Conservation (phyloP, 2,888 invertebrate genomes). For the Drosophila quasianomalipes region DNA sequence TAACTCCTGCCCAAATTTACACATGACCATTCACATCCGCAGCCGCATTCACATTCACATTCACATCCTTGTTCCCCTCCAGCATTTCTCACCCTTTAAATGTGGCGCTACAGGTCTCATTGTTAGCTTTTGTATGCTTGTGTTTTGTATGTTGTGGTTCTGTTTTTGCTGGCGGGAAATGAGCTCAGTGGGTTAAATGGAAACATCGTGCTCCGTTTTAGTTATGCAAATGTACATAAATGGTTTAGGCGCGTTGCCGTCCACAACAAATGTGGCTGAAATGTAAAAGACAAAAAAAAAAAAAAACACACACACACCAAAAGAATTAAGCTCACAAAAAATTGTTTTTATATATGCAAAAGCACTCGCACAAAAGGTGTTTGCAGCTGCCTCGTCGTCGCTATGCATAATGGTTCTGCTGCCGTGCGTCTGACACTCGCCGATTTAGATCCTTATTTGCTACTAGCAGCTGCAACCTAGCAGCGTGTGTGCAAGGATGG, state of each 20-base stretch:
- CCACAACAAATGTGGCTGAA: conserved; percentile 58
- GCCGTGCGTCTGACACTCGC: conserved; percentile 63
- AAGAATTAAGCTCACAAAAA: conserved; percentile 56
- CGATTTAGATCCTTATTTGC: conserved; percentile 73
- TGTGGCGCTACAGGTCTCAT: conserved; percentile 6
- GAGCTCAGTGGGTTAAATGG: conserved; percentile 78
- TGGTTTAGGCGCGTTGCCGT: conserved; percentile 51
- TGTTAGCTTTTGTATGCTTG: conserved; percentile 30
- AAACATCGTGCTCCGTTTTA: conserved; percentile 56
- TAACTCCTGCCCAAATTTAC: conserved; percentile 16
- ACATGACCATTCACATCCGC: conserved; percentile 24
- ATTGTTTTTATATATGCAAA: conserved; percentile 40
- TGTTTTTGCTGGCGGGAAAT: conserved; percentile 62
- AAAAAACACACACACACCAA: conserved; percentile 19
- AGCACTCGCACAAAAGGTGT: conserved; percentile 26
- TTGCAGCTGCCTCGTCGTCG: conserved; percentile 22
- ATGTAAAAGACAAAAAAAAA: conserved; percentile 37
- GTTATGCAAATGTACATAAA: conserved; percentile 65
- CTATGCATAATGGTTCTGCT: conserved; percentile 23
- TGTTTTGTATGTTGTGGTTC: conserved; percentile 32
- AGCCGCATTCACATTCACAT: not conserved
- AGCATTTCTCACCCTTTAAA: not conserved
- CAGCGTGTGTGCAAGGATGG: not conserved
- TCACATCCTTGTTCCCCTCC: not conserved
- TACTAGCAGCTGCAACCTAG: conserved; percentile 26